Conservation (phyloP, 2,888 invertebrate genomes). For the Lottia gigantea region DNA sequence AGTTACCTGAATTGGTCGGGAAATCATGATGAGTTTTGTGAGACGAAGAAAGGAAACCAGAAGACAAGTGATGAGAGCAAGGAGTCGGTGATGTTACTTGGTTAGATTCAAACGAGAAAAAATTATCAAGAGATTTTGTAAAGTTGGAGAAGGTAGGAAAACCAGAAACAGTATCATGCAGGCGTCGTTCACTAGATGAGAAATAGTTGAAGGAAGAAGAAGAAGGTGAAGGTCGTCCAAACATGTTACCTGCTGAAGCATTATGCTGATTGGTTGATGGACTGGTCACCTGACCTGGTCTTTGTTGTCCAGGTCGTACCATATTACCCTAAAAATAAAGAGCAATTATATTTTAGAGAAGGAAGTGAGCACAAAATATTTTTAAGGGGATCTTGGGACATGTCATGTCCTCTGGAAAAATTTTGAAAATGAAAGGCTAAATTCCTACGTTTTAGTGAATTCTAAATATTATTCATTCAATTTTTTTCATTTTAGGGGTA, state of each 20-base stretch:
- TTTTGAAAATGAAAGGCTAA: no score
- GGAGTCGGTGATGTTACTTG: neutral
- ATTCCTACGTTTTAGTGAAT: no score
- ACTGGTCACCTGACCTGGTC: neutral
- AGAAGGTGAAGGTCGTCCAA: constrained; percentile 11
- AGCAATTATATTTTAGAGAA: no score
- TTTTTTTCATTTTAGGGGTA: no score
- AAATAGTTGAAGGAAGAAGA: constrained; percentile 2
- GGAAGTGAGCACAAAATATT: no score
- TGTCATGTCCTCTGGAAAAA: no score
- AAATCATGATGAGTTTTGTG: constrained; percentile 20
- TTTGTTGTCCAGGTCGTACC: neutral
- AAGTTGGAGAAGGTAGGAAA: constrained; percentile 6
- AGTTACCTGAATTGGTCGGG: constrained; percentile 19
- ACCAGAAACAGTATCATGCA: constrained; percentile 1
- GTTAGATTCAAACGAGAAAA: neutral
- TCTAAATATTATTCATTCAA: no score
- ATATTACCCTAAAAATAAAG: neutral
- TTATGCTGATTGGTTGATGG: constrained; percentile 7
- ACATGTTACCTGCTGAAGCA: constrained; percentile 3
- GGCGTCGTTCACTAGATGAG: neutral
- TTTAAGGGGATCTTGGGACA: no score
- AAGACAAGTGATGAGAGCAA: constrained; percentile 12
- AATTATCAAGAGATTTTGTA: constrained; percentile 7
- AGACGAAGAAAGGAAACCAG: constrained; percentile 15